phyloP scores from a whole-genome alignment of 2,797 vertebrate genomes.

The Acanthopagrus latus region DNA sequence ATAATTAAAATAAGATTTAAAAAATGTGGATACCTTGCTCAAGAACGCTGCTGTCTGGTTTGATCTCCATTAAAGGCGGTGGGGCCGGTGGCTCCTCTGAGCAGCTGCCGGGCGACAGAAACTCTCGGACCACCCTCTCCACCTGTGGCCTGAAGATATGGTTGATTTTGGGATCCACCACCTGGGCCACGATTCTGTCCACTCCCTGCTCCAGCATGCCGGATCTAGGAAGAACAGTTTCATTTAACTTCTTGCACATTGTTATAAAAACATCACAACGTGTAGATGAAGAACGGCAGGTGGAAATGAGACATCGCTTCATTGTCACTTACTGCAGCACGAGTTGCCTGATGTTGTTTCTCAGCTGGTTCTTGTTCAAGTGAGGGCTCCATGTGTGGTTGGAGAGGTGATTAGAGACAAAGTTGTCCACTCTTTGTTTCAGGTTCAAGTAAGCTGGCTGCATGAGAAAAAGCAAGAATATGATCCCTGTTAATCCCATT shows the following conservation, averaged over 20 bases:
- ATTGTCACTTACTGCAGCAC: conserved; percentile 93
- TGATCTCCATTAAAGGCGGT: conserved; percentile 79
- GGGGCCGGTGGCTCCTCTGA: conserved; percentile 83
- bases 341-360: conserved; percentile 97
- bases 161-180: conserved; percentile 98
- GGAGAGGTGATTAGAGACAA: conserved; percentile 97
- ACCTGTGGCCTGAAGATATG: conserved; percentile 98
- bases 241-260: not conserved
- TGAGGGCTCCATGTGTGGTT: conserved; percentile 99
- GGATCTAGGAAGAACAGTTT: conserved; percentile 84
- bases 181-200: conserved; percentile 98
- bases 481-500: not conserved
- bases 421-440: conserved; percentile 97
- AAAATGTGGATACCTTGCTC: conserved; percentile 84
- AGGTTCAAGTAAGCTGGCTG: conserved; percentile 98
- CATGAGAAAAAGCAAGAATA: conserved; percentile 36
- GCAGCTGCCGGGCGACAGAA: conserved; percentile 92
- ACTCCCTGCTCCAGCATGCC: conserved; percentile 99
- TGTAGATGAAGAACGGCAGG: not conserved
- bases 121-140: conserved; percentile 95
- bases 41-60: conserved; percentile 80
- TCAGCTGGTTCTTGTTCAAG: conserved; percentile 98
- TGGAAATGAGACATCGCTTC: not conserved
- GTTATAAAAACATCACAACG: not conserved
- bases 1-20: not conserved